phyloP scores from a whole-genome alignment of 2,113 vertebrate species.

The Otus sunia region DNA sequence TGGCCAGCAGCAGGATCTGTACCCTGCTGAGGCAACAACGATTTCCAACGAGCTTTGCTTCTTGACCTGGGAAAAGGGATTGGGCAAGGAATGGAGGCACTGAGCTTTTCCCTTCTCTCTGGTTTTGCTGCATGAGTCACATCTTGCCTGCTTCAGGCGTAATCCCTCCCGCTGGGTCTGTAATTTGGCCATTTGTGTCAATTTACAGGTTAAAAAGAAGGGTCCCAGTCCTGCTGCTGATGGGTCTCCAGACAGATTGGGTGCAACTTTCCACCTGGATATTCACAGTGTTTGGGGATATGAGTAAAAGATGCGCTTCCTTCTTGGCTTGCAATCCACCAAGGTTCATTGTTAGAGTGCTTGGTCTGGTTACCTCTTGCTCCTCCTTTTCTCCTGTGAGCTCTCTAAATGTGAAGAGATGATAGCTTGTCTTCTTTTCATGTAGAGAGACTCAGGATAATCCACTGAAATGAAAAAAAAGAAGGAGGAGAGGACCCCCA shows the following conservation, averaged over 20 bases:
- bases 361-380: slow-evolving; percentile 22
- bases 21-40: not conserved
- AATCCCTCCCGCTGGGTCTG: slow-evolving; percentile 1
- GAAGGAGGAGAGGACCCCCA: not conserved
- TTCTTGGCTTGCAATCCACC: not conserved
- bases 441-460: slow-evolving; percentile 27
- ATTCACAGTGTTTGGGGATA: not conserved
- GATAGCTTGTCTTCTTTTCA: slow-evolving; percentile 18
- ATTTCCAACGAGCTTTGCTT: slow-evolving; percentile 5
- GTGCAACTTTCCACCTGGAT: slow-evolving; percentile 2
- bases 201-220: slow-evolving; percentile 59
- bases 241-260: slow-evolving; percentile 20
- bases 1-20: not conserved
- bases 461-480: not conserved
- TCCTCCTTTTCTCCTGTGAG: slow-evolving; percentile 34
- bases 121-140: not conserved
- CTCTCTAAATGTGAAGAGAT: slow-evolving; percentile 16
- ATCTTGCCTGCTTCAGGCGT: slow-evolving; percentile 6
- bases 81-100: not conserved
- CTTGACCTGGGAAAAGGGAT: slow-evolving; percentile 26
- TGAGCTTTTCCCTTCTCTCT: not conserved
- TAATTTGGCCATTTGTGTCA: slow-evolving; percentile 55
- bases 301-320: not conserved
- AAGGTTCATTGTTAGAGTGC: not conserved
- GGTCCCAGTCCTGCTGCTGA: not conserved